phyloP scores from a whole-genome alignment of 2,797 vertebrate species.

The Falco cherrug region DNA sequence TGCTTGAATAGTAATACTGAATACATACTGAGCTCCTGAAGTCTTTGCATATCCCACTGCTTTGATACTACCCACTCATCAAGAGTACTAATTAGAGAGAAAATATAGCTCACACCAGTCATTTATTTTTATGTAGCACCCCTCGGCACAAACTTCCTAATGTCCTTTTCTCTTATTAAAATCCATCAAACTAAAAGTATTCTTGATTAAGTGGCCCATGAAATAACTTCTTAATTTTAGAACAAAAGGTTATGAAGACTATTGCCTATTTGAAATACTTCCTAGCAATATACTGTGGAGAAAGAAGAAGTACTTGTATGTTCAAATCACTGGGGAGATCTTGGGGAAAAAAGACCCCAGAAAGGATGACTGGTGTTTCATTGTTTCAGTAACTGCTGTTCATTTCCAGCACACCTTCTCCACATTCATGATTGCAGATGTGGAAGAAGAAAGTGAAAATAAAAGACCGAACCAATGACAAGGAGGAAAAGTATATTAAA shows the following conservation, averaged over 20 bases:
- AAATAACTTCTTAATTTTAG: slow-evolving; percentile 3
- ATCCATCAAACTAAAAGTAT: slow-evolving; percentile 1
- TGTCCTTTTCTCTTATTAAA: slow-evolving; percentile 15
- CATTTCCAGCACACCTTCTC: not conserved
- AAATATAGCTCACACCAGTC: not conserved
- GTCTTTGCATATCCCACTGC: not conserved
- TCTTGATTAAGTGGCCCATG: not conserved
- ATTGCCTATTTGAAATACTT: not conserved
- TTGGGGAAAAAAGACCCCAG: not conserved
- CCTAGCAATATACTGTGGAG: not conserved
- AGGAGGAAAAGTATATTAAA: not conserved
- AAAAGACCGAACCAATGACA: not conserved
- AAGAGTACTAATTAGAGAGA: not conserved
- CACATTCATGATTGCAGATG: not conserved
- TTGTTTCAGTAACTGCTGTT: not conserved
- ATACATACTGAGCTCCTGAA: not conserved
- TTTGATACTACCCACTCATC: not conserved
- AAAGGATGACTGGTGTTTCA: not conserved
- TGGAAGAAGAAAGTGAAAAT: not conserved
- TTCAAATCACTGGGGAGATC: not conserved
- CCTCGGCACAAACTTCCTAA: not conserved
- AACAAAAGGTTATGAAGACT: not conserved
- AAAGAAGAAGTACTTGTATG: not conserved
- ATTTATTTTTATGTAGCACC: not conserved
- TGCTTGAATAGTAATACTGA: not conserved